These are phyloP conservation scores for Recurvirostra avosetta DNA, from an alignment of 2,113 vertebrate species.

Conservation along the genomic window DNA sequence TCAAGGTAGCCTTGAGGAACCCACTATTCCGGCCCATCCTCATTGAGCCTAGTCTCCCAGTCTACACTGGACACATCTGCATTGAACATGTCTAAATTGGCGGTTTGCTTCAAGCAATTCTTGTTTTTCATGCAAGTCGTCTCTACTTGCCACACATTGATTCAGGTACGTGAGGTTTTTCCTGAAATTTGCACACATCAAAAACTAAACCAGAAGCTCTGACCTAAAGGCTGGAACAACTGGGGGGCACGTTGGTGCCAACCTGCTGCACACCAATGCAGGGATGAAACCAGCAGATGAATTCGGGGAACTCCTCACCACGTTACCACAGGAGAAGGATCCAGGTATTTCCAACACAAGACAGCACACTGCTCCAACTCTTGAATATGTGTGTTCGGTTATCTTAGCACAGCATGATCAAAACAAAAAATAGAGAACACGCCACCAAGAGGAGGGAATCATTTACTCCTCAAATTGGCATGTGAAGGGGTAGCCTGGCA, in stretches of 20 bases:
- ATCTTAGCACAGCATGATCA: background rate
- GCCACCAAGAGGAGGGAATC: background rate
- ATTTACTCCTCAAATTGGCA: background rate
- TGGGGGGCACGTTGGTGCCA: accelerated
- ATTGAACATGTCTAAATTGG: background rate
- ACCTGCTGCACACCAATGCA: background rate
- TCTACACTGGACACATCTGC: background rate
- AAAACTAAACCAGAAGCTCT: background rate
- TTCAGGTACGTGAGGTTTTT: background rate
- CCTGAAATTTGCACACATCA: background rate
- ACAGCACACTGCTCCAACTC: background rate
- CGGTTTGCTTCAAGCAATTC: background rate
- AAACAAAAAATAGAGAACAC: background rate
- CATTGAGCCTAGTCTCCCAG: background rate
- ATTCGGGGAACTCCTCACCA: background rate
- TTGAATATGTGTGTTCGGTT: background rate
- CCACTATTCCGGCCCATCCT: background rate
- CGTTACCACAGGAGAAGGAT: background rate
- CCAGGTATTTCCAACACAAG: background rate
- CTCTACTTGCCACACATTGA: background rate
- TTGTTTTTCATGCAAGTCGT: background rate
- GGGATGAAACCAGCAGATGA: background rate
- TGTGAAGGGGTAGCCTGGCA: background rate
- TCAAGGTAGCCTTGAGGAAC: background rate
- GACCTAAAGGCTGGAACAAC: background rate